These are phyloP conservation scores for Argyresthia goedartella DNA, from an alignment of 2,888 invertebrate genomes.

Conservation along the genomic window DNA sequence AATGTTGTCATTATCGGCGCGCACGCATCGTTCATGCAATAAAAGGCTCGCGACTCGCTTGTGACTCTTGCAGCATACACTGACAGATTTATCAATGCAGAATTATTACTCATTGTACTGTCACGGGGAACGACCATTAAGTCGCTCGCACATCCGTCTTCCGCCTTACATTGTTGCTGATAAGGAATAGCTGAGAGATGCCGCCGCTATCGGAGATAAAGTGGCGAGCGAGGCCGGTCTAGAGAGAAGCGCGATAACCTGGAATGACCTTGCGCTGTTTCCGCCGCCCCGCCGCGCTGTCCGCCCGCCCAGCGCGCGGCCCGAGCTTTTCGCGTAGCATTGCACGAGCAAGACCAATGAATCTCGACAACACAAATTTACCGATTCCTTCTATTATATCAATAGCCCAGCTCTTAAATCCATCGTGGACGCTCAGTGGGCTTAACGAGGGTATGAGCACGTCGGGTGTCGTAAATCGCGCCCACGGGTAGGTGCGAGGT, in stretches of 20 bases:
- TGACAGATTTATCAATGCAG: constrained; percentile 34
- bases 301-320: too few relatives aligned
- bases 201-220: constrained; percentile 27
- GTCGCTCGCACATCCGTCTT: constrained; percentile 6
- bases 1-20: constrained; percentile 62
- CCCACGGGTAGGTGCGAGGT: constrained; percentile 52
- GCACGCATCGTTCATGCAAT: constrained; percentile 55
- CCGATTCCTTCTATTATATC: too few relatives aligned
- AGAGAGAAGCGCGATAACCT: too few relatives aligned
- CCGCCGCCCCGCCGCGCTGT: constrained; percentile 21
- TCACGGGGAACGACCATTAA: constrained; percentile 19
- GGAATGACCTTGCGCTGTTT: constrained; percentile 40
- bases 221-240: constrained; percentile 41
- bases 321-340: too few relatives aligned
- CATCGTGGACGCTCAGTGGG: constrained; percentile 22
- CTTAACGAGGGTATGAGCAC: constrained; percentile 5
- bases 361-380: neutral
- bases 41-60: constrained; percentile 38
- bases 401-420: constrained; percentile 29
- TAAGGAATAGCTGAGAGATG: constrained; percentile 14
- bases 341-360: too few relatives aligned
- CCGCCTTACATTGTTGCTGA: neutral
- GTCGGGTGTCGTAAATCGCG: constrained; percentile 52
- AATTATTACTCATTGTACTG: constrained; percentile 26
- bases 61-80: constrained; percentile 30